Percentiles rank a stretch among this genome's conserved stretches.
These are phyloP conservation scores for Arion vulgaris DNA, from an alignment of 1,140 invertebrate genomes.

Conservation along the genomic window DNA sequence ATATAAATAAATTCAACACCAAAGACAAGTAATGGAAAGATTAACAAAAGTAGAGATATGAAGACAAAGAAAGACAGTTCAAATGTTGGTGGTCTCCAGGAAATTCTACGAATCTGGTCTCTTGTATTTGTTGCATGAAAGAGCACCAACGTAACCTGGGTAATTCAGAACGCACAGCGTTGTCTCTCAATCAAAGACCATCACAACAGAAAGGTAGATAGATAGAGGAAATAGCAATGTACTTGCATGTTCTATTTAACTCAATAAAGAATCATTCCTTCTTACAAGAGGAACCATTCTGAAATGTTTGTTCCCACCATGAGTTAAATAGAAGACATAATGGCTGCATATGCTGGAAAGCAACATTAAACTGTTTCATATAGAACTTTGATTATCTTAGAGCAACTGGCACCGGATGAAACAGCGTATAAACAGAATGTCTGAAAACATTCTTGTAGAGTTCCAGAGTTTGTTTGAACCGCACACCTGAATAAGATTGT, in stretches of 20 bases:
- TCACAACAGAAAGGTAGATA: constrained; percentile 14
- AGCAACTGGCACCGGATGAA: not conserved
- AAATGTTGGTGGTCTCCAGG: not conserved
- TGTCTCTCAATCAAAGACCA: not conserved
- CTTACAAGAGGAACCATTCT: not conserved
- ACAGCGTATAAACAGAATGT: not conserved
- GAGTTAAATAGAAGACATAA: not conserved
- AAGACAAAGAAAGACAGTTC: not conserved
- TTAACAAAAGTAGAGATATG: not conserved
- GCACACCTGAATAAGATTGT: not conserved
- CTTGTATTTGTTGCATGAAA: not conserved
- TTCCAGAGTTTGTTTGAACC: not conserved
- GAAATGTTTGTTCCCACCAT: not conserved
- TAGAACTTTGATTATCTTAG: not conserved
- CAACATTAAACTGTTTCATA: not conserved
- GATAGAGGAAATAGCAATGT: constrained; percentile 1
- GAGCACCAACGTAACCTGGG: not conserved
- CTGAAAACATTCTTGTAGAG: not conserved
- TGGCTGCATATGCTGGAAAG: not conserved
- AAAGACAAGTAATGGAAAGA: not conserved
- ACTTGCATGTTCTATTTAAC: not conserved
- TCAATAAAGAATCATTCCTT: not conserved
- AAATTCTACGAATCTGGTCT: not conserved
- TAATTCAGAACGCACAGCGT: not conserved
- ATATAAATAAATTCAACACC: not conserved